These are phyloP conservation scores for Rhopalosiphum nymphaeae DNA, from an alignment of 2,888 invertebrate species.

Conservation along the genomic window DNA sequence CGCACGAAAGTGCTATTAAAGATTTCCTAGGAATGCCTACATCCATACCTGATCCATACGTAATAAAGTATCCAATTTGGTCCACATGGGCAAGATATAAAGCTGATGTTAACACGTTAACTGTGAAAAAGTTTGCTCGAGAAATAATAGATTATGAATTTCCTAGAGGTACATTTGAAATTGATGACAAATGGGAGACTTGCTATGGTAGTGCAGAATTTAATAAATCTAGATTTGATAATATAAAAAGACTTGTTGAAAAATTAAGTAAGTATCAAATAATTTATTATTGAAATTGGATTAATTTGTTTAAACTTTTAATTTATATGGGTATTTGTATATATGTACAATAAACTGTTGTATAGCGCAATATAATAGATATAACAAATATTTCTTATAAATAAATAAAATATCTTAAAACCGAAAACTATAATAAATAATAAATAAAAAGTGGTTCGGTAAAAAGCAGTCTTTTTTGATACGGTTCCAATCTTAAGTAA, in stretches of 20 bases:
- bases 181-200: slow-evolving; percentile 90
- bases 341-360: neutral
- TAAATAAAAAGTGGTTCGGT: too few relatives aligned
- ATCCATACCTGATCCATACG: slow-evolving; percentile 76
- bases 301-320: neutral
- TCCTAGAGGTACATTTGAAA: slow-evolving; percentile 83
- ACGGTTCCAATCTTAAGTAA: neutral
- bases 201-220: slow-evolving; percentile 84
- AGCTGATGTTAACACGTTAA: slow-evolving; percentile 76
- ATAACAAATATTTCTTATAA: neutral
- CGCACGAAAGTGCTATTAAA: slow-evolving; percentile 77
- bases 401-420: neutral
- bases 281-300: neutral
- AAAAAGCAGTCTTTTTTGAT: too few relatives aligned
- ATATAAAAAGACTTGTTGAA: slow-evolving; percentile 76
- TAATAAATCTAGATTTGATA: slow-evolving; percentile 78
- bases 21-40: slow-evolving; percentile 77
- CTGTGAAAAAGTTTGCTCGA: slow-evolving; percentile 77
- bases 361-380: neutral
- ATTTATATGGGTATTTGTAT: neutral
- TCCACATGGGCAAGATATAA: slow-evolving; percentile 88
- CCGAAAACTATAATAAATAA: neutral
- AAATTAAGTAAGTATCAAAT: slow-evolving; percentile 71
- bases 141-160: slow-evolving; percentile 78
- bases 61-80: slow-evolving; percentile 87